Evolutionary conservation across 2,888 invertebrate genomes (phyloP), one percentile per base, ranked within the genome.

Genomic region (Aphodius sticticus): DNA sequence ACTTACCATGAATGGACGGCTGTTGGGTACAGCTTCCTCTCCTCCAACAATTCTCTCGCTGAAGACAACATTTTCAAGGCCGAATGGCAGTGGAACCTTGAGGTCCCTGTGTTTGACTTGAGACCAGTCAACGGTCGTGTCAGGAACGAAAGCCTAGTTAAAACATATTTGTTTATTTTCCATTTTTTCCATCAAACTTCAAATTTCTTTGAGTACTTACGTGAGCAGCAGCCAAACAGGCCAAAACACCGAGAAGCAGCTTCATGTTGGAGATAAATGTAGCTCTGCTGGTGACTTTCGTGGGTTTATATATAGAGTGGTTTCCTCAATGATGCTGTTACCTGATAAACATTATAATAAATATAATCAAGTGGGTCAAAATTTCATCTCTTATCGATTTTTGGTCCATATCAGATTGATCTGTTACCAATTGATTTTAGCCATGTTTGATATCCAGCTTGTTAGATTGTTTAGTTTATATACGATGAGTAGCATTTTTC

Each of bases 81-180:
- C 74, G 71, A 35, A 78, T 53, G 78, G 78, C 14, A 79, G 0
- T 9, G 76, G 53, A 36, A 76, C 4, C 9, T 12, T 70, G 7
- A 76, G n/a, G 16, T 76, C 69, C 6, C 69, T 36, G 37, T 15
- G 76, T 38, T 70, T 79, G 6, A 79, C 76, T 12, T 26, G 74
- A 36, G 71, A 70, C 79, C 79, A 79, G 16, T 79, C 79, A 38
- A 79, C 69, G n/a, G 69, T 69, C 1, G 69, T 74, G 12, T 74
- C 74, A n/a, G 74, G 74, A 9, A 74, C 74, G 7, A 74, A 36
- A 26, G 36, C 74, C 74, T 74, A 35, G 16, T 26, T 26, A 26
- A 26, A 26, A 26, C 1, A 26, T 26, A 26, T 26, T 26, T 26
- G 26, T 0, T 37, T 53, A 76, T 53, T 7, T 2, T 76, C 15